A percentile compares a stretch with the other conserved stretches of the same genome.
Evolutionary conservation across 2,113 vertebrate species (phyloP).

Genomic region (Gasterosteus nipponicus): DNA sequence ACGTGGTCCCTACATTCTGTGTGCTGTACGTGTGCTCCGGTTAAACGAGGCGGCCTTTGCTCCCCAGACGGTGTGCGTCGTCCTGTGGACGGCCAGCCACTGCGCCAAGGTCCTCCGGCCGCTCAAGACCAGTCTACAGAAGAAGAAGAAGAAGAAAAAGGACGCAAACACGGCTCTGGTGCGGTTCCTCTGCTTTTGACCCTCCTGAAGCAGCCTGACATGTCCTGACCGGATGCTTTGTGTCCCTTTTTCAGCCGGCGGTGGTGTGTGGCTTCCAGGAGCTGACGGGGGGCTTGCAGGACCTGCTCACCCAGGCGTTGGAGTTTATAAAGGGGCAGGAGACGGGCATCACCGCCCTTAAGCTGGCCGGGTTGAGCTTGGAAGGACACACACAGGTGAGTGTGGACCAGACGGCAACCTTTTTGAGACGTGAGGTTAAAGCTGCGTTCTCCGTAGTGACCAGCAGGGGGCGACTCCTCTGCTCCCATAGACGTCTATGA

Average conservation of each 20-base stretch:
- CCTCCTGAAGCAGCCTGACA: not conserved
- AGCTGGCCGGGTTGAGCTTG: constrained; percentile 89
- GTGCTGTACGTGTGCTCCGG: not conserved
- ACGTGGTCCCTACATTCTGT: rapidly evolving
- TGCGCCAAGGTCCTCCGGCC: constrained; percentile 90
- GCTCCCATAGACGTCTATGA: not conserved
- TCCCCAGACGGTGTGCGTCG: constrained; percentile 87
- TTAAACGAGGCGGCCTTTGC: not conserved
- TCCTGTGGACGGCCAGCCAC: constrained; percentile 91
- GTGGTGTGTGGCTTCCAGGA: constrained; percentile 92
- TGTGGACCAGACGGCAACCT: not conserved
- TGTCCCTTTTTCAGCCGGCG: constrained; percentile 81
- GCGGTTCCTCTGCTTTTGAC: constrained; percentile 15
- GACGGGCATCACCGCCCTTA: constrained; percentile 85
- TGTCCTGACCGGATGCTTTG: not conserved
- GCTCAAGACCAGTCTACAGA: constrained; percentile 94
- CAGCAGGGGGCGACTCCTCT: constrained; percentile 1
- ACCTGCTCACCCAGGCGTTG: constrained; percentile 86
- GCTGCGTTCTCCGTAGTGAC: not conserved
- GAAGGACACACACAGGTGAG: constrained; percentile 82
- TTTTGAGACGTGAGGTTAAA: too few species aligned
- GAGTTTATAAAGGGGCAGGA: constrained; percentile 93
- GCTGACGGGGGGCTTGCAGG: constrained; percentile 87
- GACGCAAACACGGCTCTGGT: constrained; percentile 87
- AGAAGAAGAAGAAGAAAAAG: constrained; percentile 99